Evolutionary conservation across 2,113 vertebrate species (phyloP).

Genomic region (Semicossyphus pulcher): DNA sequence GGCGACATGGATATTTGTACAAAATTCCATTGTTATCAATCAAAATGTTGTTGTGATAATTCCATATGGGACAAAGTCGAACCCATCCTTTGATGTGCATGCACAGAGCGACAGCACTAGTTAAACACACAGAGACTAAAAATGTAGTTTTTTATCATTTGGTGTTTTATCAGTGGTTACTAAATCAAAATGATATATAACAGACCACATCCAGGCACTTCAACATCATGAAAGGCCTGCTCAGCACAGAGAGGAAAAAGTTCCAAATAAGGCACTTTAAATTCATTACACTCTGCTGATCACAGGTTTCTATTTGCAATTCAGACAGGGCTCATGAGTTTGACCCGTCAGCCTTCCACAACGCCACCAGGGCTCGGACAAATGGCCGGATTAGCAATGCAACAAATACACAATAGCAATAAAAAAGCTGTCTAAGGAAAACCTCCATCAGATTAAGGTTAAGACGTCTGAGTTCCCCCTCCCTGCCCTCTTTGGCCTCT

Average conservation of each 20-base stretch:
- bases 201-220: neutral
- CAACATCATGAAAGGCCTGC: neutral
- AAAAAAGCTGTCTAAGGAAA: constrained; percentile 49
- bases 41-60: too few species aligned
- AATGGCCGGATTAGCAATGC: constrained; percentile 44
- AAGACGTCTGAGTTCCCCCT: constrained; percentile 37
- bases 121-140: too few species aligned
- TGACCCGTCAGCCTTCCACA: constrained; percentile 39
- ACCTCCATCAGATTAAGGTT: constrained; percentile 50
- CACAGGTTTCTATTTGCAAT: constrained; percentile 44
- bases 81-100: too few species aligned
- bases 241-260: neutral
- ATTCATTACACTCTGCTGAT: constrained; percentile 49
- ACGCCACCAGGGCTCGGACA: neutral
- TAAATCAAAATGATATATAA: constrained; percentile 2
- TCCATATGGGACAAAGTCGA: too few species aligned
- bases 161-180: neutral
- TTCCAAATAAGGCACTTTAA: constrained; percentile 43
- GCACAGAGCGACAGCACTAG: too few species aligned
- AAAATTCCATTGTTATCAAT: too few species aligned
- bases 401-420: constrained; percentile 43
- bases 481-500: constrained; percentile 48
- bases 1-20: too few species aligned
- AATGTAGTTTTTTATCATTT: neutral
- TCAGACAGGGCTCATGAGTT: constrained; percentile 43